Evolutionary conservation across 2,888 invertebrate genomes (phyloP).

Genomic region (Zaprionus obscuricornis): DNA sequence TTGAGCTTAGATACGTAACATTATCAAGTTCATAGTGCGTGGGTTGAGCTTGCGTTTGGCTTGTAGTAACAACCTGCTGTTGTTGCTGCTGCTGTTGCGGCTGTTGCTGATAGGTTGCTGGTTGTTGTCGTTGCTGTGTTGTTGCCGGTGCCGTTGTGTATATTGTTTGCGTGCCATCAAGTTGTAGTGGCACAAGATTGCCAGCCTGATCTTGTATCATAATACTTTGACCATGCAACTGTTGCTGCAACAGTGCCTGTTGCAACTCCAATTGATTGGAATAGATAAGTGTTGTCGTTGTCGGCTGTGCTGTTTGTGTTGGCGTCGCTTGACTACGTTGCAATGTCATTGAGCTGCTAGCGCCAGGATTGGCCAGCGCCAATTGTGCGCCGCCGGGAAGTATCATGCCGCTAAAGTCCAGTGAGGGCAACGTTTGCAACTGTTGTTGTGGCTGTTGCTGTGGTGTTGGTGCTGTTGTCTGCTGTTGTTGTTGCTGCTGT

Average conservation of each 20-base stretch:
- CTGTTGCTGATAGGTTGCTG: conserved; percentile 50
- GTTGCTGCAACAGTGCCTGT: conserved; percentile 81
- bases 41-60: conserved; percentile 65
- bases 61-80: conserved; percentile 38
- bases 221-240: conserved; percentile 81
- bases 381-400: conserved; percentile 81
- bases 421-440: conserved; percentile 76
- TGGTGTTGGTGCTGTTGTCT: conserved; percentile 32
- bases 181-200: conserved; percentile 79
- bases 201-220: conserved; percentile 82
- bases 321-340: conserved; percentile 61
- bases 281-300: conserved; percentile 78
- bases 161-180: conserved; percentile 80
- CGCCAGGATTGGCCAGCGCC: conserved; percentile 80
- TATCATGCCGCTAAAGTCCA: conserved; percentile 82
- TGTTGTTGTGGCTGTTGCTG: conserved; percentile 53
- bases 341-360: conserved; percentile 70
- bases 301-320: conserved; percentile 48
- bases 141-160: conserved; percentile 70
- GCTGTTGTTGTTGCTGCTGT: conserved; percentile 50
- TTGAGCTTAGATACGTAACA: conserved; percentile 79
- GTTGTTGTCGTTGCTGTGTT: conserved; percentile 66
- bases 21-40: conserved; percentile 81
- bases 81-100: conserved; percentile 50
- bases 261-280: conserved; percentile 82